phyloP scores from a whole-genome alignment of 2,113 vertebrate genomes.

The Megaceryle torquata region DNA sequence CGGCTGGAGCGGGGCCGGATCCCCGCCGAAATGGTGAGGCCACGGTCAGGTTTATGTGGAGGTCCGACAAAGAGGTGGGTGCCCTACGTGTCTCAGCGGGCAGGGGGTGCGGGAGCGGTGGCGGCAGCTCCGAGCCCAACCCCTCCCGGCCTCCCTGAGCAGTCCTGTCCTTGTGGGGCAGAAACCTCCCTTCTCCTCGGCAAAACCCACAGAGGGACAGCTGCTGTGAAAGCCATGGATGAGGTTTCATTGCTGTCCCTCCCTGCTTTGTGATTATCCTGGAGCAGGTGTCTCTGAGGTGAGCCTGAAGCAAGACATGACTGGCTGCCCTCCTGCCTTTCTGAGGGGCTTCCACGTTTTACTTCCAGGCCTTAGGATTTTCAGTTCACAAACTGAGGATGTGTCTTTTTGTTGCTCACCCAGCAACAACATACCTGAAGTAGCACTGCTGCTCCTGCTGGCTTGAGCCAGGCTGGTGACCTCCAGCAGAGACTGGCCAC shows the following conservation, averaged over 20 bases:
- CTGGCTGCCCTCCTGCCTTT: background rate
- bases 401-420: background rate
- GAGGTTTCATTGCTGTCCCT: background rate
- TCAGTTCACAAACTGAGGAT: background rate
- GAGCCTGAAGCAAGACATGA: background rate
- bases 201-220: background rate
- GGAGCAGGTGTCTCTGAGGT: background rate
- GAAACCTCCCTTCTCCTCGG: background rate
- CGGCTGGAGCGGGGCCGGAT: background rate
- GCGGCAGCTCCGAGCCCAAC: background rate
- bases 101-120: too few relatives aligned
- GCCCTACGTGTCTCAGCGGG: background rate
- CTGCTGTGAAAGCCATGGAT: background rate
- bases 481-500: background rate
- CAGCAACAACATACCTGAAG: background rate
- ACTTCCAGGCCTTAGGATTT: background rate
- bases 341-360: background rate
- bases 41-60: background rate
- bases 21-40: background rate
- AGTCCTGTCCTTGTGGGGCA: rapidly evolving
- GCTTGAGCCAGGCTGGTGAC: background rate
- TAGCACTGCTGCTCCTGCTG: background rate
- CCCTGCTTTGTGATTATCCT: background rate
- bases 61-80: rapidly evolving
- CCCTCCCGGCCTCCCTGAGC: background rate